Evolutionary conservation across 2,888 invertebrate genomes (phyloP).

Genomic region (Leptopilina drosophilae): DNA sequence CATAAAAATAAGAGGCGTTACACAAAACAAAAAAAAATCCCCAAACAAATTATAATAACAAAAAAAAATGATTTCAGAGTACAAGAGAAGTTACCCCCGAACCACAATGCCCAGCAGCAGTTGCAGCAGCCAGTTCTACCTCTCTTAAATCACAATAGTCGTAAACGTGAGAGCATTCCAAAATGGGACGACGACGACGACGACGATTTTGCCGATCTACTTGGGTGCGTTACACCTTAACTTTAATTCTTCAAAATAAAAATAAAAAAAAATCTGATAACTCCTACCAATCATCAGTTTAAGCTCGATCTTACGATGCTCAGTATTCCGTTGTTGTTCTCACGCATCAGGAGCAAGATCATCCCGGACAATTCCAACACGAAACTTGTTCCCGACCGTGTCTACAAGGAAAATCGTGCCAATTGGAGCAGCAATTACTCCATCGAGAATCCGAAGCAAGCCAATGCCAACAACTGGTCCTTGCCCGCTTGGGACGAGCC

Average conservation of each 20-base stretch:
- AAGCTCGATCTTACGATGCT: conserved; percentile 32
- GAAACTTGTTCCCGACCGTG: conserved; percentile 69
- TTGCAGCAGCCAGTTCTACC: conserved; percentile 71
- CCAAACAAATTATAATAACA: not conserved
- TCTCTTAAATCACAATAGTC: conserved; percentile 72
- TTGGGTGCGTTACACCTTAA: conserved; percentile 80
- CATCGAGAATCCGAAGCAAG: conserved; percentile 65
- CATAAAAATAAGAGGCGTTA: no score
- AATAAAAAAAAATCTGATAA: not conserved
- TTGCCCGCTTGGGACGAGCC: conserved; percentile 71
- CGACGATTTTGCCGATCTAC: conserved; percentile 84
- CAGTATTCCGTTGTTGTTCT: conserved; percentile 40
- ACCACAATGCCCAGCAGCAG: no score
- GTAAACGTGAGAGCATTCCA: conserved; percentile 65
- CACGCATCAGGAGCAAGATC: conserved; percentile 67
- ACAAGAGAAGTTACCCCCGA: conserved; percentile 58
- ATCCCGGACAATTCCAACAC: conserved; percentile 65
- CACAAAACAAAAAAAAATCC: no score
- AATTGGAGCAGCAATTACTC: conserved; percentile 78
- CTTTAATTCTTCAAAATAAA: conserved; percentile 27
- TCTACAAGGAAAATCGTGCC: conserved; percentile 77
- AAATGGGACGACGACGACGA: conserved; percentile 79
- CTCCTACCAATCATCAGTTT: conserved; percentile 30
- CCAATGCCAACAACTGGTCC: conserved; percentile 70
- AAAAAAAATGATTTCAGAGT: conserved; percentile 51